Base-by-base conservation (phyloP, 2,113 vertebrate genomes). In the Oreochromis spilurus region DNA sequence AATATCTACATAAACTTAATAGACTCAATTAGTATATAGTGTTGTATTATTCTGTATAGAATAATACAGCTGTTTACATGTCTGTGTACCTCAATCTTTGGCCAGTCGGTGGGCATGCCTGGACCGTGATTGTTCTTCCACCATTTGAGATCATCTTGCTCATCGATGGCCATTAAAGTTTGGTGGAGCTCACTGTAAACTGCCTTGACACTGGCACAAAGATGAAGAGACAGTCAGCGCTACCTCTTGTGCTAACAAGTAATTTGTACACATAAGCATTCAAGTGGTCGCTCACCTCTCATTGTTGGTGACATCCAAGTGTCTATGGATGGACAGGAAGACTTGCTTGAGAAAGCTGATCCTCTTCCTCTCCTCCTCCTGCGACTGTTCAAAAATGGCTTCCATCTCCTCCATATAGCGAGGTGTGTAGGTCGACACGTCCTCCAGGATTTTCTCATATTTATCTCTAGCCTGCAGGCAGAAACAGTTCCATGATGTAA, bases 351-450 rank as follows among this genome's bases (percentile, higher is more conserved):
- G 92, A 53, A 97, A 97, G 88, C 92, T 94, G 79, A 97, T 97
- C 87, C 97, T 96, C 86, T 96, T 97, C 88, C 96, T 95, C 90
- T 97, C 97, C 88, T 97, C 95, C 88, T 97, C 96, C 82, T 97
- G 97, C 6, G 97, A 96, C 92, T 97, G 94, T 34, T 97, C 97
- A 87, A 97, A 97, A 26, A 97, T 97, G 40, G 96, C 93, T 29
- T 97, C 97, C 97, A 97, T 97, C 83, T 97, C 97, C 90, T 97
- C 97, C 96, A 97, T 97, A 94, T 97, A 97, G 72, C 96, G 96
- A 1, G 97, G 96, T 2, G 96, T 96, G 88, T 97, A 97, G 17
- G 96, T 92, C 3, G 96, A 96, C 13, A 96, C 93, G 11, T 97
- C 97, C 82, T 97, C 96, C 86, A 97, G 94, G 21, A 95, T 16